phyloP scores from a whole-genome alignment of 2,797 vertebrate genomes.

The Hirundo rustica region DNA sequence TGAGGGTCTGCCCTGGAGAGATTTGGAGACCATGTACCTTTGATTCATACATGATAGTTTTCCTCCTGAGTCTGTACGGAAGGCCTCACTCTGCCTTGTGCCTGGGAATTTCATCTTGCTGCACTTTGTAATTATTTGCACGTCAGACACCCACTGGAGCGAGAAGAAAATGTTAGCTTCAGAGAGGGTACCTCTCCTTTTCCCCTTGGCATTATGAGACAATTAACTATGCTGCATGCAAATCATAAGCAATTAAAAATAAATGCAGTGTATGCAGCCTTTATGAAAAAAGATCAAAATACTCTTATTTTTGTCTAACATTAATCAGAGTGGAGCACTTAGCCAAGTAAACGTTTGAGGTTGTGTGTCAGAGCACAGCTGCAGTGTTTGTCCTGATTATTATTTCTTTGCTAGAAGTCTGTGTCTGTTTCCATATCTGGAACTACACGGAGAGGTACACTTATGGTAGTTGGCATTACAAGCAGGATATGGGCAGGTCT shows the following conservation, averaged over 20 bases:
- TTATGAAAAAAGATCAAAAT: constrained; percentile 15
- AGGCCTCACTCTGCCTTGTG: neutral
- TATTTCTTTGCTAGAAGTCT: neutral
- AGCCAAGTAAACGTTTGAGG: neutral
- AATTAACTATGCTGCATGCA: constrained; percentile 22
- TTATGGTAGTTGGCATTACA: neutral
- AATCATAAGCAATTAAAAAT: constrained; percentile 24
- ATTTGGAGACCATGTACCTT: neutral
- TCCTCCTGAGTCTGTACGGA: neutral
- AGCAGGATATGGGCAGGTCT: neutral
- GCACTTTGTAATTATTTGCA: constrained; percentile 23
- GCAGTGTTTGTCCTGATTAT: neutral
- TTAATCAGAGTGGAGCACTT: neutral
- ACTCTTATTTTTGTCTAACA: neutral
- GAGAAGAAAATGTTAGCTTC: neutral
- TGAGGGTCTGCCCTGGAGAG: neutral
- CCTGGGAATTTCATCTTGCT: constrained; percentile 14
- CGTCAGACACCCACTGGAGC: constrained; percentile 12
- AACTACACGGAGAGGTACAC: rapidly evolving
- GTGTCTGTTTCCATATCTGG: neutral
- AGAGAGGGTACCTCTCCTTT: neutral
- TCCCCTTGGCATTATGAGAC: constrained; percentile 6
- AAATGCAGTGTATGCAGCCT: neutral
- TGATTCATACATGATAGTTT: neutral
- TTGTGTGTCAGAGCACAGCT: neutral